phyloP scores from a whole-genome alignment of 2,888 invertebrate species.

The Cenopis cana region DNA sequence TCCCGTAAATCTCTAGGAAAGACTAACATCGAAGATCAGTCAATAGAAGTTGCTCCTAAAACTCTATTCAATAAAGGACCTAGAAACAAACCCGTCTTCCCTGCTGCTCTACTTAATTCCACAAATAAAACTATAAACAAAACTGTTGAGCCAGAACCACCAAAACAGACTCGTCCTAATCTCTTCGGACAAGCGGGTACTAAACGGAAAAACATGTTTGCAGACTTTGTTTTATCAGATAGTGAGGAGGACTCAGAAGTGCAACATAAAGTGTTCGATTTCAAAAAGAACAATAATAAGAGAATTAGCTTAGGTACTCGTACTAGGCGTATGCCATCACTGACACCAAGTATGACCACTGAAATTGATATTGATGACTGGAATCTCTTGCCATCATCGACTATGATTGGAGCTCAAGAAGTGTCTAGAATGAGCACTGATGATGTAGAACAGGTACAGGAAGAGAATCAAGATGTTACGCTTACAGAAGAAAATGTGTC shows the following conservation, averaged over 20 bases:
- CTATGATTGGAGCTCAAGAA: conserved; percentile 69
- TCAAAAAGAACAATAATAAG: conserved; percentile 57
- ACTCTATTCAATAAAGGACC: conserved; percentile 62
- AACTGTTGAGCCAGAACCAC: conserved; percentile 59
- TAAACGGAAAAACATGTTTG: conserved; percentile 73
- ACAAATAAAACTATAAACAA: conserved; percentile 65
- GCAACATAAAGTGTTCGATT: conserved; percentile 66
- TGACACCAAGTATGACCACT: conserved; percentile 62
- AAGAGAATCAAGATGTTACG: conserved; percentile 47
- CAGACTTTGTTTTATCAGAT: conserved; percentile 70
- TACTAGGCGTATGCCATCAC: conserved; percentile 57
- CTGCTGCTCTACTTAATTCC: conserved; percentile 67
- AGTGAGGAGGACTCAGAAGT: conserved; percentile 75
- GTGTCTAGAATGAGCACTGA: conserved; percentile 20
- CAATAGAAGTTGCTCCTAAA: conserved; percentile 59
- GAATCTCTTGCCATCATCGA: conserved; percentile 75
- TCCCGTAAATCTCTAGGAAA: conserved; percentile 62
- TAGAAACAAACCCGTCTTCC: conserved; percentile 63
- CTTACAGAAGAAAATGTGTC: conserved; percentile 34
- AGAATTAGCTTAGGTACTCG: conserved; percentile 52
- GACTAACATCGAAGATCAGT: conserved; percentile 54
- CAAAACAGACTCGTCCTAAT: conserved; percentile 59
- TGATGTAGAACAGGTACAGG: conserved; percentile 33
- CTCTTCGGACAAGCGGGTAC: conserved; percentile 64
- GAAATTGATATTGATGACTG: conserved; percentile 77